Conservation (phyloP, 2,888 invertebrate genomes). For the Caenorhabditis sp. region DNA sequence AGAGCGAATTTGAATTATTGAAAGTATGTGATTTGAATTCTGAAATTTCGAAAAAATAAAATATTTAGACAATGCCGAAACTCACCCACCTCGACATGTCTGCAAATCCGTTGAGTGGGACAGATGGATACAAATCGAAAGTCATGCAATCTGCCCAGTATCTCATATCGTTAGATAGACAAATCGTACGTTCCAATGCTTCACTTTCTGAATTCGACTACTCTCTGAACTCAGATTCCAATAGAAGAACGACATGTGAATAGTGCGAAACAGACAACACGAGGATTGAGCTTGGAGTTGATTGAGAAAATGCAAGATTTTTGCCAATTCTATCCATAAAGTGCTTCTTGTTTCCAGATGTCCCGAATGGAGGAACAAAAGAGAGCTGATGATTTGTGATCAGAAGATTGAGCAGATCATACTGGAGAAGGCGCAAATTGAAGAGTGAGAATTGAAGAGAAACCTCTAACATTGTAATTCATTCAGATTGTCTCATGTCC, state of each 20-base stretch:
- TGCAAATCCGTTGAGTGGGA: constrained; percentile 65
- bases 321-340: background rate
- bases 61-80: constrained; percentile 72
- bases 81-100: constrained; percentile 73
- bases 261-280: constrained; percentile 52
- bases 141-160: constrained; percentile 58
- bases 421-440: constrained; percentile 58
- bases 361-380: constrained; percentile 57
- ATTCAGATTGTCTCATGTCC: constrained; percentile 46
- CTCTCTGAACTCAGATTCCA: constrained; percentile 44
- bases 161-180: constrained; percentile 57
- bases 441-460: constrained; percentile 56
- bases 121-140: constrained; percentile 70
- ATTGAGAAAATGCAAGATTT: constrained; percentile 33
- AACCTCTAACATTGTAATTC: too few species aligned
- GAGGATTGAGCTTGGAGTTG: constrained; percentile 60
- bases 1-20: constrained; percentile 49
- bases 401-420: constrained; percentile 65
- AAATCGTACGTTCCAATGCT: constrained; percentile 21
- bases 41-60: too few species aligned
- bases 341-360: constrained; percentile 51
- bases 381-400: constrained; percentile 61
- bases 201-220: background rate
- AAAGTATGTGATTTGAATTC: constrained; percentile 13
- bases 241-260: constrained; percentile 60